Base-by-base conservation (phyloP, 1,140 invertebrate genomes). In the Tetramorium parvispinum region DNA sequence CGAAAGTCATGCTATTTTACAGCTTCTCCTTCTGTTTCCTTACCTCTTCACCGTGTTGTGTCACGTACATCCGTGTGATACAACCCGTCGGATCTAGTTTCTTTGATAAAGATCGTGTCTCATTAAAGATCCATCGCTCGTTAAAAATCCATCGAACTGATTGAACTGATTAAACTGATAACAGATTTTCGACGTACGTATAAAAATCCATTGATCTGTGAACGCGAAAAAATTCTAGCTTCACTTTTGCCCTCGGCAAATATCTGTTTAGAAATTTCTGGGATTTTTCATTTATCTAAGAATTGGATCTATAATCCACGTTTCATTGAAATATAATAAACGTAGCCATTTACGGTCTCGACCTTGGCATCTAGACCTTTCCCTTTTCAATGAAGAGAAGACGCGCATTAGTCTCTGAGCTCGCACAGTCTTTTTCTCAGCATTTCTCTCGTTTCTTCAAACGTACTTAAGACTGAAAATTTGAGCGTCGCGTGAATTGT, bases 1-100 rank as follows among this genome's bases (percentile, higher is more conserved):
- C 88, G 91, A 91, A 89, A 91, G 85, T 90, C 85, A 85, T 68
- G 89, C 82, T 88, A 61, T 85, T 89, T 87, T 78, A 49, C 88
- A 61, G 73, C 71, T 82, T 87, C 83, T 87, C 76, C 78, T 77
- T 91, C 79, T 91, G 18, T 73, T 83, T 32, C 40, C 24, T 57
- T 82, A 46, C 37, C 51, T 73, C 40, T 16, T 46, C 32, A 37
- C 18, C 21, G 68, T n/a, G 3, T 55, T 83, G 40, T 43, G 68
- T 82, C 77, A 81, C 27, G 21, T 81, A 81, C 43, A 81, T 78
- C 59, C 75, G 40, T 63, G 24, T 40, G 61, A 68, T 55, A 51
- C 46, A 43, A 27, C 32, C 3, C 7, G 37, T 46, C 61, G 32
- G 13, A 21, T 53, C 11, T 18, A 53, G 4, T 65, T 53, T 21